Evolutionary conservation across 2,888 invertebrate species (phyloP).

Genomic region (Drosophila falleni): DNA sequence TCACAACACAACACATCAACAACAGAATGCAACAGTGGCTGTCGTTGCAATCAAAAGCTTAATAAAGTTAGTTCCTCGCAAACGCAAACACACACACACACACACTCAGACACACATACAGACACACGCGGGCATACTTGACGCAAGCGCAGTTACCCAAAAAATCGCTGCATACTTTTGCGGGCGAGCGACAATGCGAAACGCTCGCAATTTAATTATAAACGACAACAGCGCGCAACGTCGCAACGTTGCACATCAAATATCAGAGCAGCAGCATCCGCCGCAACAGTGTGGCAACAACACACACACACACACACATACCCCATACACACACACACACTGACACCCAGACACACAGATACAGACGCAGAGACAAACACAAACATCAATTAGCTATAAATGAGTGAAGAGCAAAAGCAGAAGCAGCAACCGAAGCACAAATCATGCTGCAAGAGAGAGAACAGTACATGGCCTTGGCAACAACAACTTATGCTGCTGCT

Average conservation of each 20-base stretch:
- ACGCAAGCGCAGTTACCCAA: constrained; percentile 57
- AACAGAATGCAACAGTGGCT: constrained; percentile 23
- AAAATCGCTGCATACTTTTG: constrained; percentile 69
- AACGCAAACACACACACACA: constrained; percentile 13
- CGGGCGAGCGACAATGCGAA: constrained; percentile 36
- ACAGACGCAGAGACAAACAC: constrained; percentile 17
- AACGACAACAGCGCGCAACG: constrained; percentile 34
- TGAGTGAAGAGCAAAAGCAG: constrained; percentile 36
- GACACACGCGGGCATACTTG: neutral
- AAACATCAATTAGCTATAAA: constrained; percentile 63
- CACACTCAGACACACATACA: constrained; percentile 7
- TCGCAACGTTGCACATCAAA: constrained; percentile 66
- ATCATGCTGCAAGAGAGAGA: constrained; percentile 12
- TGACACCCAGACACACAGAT: neutral
- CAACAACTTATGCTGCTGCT: constrained; percentile 27
- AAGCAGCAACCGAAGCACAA: constrained; percentile 15
- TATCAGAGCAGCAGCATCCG: constrained; percentile 44
- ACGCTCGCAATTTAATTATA: constrained; percentile 69
- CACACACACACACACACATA: constrained; percentile 10
- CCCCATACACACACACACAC: neutral
- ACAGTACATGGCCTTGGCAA: constrained; percentile 62
- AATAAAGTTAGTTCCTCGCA: constrained; percentile 54
- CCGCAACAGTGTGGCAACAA: neutral
- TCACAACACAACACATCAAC: constrained; percentile 1
- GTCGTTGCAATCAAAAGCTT: constrained; percentile 54